Percentiles rank a stretch among this genome's conserved stretches.
phyloP scores from a whole-genome alignment of 2,797 vertebrate genomes.

The Chrosomus eos region DNA sequence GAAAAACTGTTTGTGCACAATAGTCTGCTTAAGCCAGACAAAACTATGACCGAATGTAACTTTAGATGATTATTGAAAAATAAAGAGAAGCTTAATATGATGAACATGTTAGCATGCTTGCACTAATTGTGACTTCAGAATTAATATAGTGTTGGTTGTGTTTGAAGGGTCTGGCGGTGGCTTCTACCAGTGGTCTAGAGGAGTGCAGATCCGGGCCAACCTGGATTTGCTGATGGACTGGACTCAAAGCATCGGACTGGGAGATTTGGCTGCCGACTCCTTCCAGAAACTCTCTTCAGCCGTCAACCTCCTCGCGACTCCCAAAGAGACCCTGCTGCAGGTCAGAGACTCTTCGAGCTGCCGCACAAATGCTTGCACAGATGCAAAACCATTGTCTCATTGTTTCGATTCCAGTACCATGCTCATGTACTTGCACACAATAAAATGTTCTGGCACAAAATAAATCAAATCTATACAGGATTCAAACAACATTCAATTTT shows the following conservation, averaged over 20 bases:
- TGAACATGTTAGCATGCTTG: neutral
- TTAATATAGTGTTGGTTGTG: constrained; percentile 5
- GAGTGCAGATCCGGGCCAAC: constrained; percentile 83
- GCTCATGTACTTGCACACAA: neutral
- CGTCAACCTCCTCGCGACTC: constrained; percentile 82
- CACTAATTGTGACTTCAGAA: neutral
- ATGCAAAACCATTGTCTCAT: neutral
- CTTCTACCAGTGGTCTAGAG: constrained; percentile 83
- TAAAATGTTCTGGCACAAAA: neutral
- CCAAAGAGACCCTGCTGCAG: constrained; percentile 82
- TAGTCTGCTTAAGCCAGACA: neutral
- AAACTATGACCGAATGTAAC: neutral
- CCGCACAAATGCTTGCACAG: neutral
- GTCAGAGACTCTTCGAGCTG: constrained; percentile 62
- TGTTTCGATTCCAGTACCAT: neutral
- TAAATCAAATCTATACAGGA: neutral
- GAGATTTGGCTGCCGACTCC: constrained; percentile 73
- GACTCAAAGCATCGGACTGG: constrained; percentile 75
- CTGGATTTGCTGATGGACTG: constrained; percentile 83
- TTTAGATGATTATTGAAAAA: neutral
- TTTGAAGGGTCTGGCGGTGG: constrained; percentile 74
- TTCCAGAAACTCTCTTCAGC: constrained; percentile 82
- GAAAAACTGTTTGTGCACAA: neutral
- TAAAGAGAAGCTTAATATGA: neutral
- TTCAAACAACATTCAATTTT: neutral